A percentile compares a stretch with the other conserved stretches of the same genome.
Evolutionary conservation across 2,797 vertebrate genomes (phyloP).

Genomic region (Phrynocephalus guinanensis): DNA sequence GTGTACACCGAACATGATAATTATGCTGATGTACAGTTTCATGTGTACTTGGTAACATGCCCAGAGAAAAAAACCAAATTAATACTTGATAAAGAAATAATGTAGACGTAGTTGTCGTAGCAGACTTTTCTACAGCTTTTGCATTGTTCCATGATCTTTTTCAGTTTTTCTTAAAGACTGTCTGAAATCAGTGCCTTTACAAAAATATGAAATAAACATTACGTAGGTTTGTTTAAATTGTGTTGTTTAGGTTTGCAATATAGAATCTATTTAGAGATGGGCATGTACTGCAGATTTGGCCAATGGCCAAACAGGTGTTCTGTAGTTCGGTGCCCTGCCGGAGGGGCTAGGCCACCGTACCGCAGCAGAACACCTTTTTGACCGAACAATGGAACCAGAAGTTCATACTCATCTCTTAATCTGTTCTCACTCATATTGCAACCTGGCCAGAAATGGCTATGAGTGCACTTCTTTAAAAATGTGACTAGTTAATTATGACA

Average conservation of each 20-base stretch:
- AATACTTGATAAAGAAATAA: background rate
- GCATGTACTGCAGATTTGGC: too few species aligned
- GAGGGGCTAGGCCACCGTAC: too few species aligned
- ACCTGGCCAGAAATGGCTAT: background rate
- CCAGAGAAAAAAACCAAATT: background rate
- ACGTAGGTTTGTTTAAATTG: background rate
- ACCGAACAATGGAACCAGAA: too few species aligned
- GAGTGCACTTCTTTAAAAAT: too few species aligned
- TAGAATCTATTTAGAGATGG: background rate
- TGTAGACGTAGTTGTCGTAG: background rate
- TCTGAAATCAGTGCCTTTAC: background rate
- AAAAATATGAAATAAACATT: background rate
- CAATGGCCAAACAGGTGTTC: too few species aligned
- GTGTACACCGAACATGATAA: background rate
- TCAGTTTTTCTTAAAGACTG: background rate
- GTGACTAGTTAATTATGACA: too few species aligned
- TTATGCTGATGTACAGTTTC: constrained; percentile 1
- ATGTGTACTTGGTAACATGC: background rate
- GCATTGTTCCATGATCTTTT: background rate
- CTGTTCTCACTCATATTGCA: background rate
- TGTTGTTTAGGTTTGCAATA: background rate
- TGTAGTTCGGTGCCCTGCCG: too few species aligned
- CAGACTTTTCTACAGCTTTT: background rate
- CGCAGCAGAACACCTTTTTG: too few species aligned
- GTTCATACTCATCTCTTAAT: too few species aligned